A percentile compares a stretch with the other conserved stretches of the same genome.
Evolutionary conservation across 2,113 vertebrate genomes (phyloP).

Genomic region (Sus scrofa): T2T-Sscrofa CM000827.6:102002501-102003000

Average conservation of each 20-base stretch:
- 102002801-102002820: background rate
- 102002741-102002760: background rate
- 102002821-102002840: background rate
- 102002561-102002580: too few species aligned
- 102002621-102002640: too few species aligned
- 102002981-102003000: background rate
- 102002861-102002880: background rate
- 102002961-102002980: background rate
- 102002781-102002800: background rate
- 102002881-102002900: background rate
- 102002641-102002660: too few species aligned
- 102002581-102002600: too few species aligned
- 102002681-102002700: background rate
- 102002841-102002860: too few species aligned
- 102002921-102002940: background rate
- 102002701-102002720: conserved; percentile 3
- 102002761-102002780: background rate
- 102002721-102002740: background rate
- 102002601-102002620: too few species aligned
- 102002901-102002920: background rate
- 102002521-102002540: too few species aligned
- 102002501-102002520: too few species aligned
- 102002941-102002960: background rate
- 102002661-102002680: background rate
- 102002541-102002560: too few species aligned